Percentiles rank a stretch among this genome's conserved stretches.
Conservation (phyloP, 2,113 vertebrate species). For the Ranitomeya imitator region DNA sequence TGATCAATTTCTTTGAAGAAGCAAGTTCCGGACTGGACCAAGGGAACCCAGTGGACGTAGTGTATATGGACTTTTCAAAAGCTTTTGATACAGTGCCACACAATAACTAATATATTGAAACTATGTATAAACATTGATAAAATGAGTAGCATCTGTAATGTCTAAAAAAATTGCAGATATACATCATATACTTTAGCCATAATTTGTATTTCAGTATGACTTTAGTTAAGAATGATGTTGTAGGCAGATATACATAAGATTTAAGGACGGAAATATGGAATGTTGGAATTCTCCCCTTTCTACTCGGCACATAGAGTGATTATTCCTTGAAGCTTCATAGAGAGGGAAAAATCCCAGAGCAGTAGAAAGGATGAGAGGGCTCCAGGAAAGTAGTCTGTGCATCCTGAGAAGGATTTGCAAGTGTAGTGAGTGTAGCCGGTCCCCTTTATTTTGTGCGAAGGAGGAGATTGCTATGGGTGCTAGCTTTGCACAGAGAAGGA, state of each 20-base stretch:
- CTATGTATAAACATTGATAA: too few species aligned
- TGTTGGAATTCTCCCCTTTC: neutral
- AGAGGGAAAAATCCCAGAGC: neutral
- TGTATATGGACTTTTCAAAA: too few species aligned
- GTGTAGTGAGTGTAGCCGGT: constrained; percentile 46
- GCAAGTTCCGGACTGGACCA: too few species aligned
- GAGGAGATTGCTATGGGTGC: neutral
- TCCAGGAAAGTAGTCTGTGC: constrained; percentile 20
- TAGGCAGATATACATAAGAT: neutral
- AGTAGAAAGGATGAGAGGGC: constrained; percentile 29
- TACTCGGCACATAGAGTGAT: constrained; percentile 9
- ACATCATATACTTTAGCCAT: neutral
- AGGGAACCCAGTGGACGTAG: too few species aligned
- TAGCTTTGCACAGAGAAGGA: constrained; percentile 24
- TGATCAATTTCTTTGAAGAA: too few species aligned
- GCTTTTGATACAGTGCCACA: too few species aligned
- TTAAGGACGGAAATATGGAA: constrained; percentile 4
- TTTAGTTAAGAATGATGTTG: neutral
- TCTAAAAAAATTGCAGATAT: neutral
- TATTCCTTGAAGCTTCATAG: constrained; percentile 15
- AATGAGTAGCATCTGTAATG: neutral
- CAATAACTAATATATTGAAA: neutral
- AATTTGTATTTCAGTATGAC: constrained; percentile 12
- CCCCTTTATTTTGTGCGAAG: constrained; percentile 51
- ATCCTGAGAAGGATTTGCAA: constrained; percentile 52